Base-by-base conservation (phyloP, 2,888 invertebrate species). In the Neoscelio sp. region DNA sequence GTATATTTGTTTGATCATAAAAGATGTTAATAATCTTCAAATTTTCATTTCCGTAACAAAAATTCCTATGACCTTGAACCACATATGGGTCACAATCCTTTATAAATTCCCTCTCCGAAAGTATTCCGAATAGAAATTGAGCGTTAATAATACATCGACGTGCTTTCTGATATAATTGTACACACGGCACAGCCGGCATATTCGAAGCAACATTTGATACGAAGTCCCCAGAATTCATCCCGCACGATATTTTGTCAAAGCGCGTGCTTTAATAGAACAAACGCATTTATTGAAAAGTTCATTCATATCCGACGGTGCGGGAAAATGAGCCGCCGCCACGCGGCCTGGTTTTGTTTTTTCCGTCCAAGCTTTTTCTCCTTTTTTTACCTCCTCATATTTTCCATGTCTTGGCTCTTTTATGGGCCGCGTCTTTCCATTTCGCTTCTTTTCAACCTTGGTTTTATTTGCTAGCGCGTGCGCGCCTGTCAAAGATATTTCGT, bases 251-350 rank as follows among this genome's bases (percentile, higher is more conserved):
- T 52, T 20, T 52, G 15, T 33, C n/a, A 35, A 28, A 17, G 12
- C 33, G 26, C 35, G 56, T 17, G 44, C 71, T 42, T 28, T 38
- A 30, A 17, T 38, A 40, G 33, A 28, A 42, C 4, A 28, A 38
- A 33, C 68, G 70, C 52, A 80, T 81, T 82, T 83, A 84, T 80
- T 85, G 82, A 84, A 85, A 82, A 85, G 84, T 82, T 85, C 80
- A 84, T 82, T 85, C 81, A 78, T 78, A 82, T 82, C 70, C 78
- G 52, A 64, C 60, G 75, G 70, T 67, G 60, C 67, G 50, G 68
- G 70, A 64, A 82, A 80, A 80, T 81, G 75, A 71, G 67, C 71
- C 56, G 60, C 70, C 65, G 60, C 70, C 65, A 62, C 77, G 64
- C 78, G 73, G 68, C 71, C 74, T 48, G 38, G n/a, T 71, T 71